phyloP scores from a whole-genome alignment of 2,797 vertebrate species.

The Gallirallus australis region DNA sequence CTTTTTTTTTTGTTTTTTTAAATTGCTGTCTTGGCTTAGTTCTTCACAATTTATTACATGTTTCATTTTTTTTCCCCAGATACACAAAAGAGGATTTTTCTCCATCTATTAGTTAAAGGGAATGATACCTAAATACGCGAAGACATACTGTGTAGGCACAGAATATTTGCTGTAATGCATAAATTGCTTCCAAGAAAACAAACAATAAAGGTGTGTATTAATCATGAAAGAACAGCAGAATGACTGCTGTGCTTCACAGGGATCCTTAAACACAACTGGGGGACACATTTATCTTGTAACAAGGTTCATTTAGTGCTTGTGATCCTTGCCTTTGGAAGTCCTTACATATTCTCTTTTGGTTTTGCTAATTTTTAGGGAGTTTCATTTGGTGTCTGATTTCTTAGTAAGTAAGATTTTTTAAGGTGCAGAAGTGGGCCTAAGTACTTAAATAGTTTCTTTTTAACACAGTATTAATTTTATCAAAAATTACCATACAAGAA shows the following conservation, averaged over 20 bases:
- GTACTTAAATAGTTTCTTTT: not conserved
- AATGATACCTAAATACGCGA: not conserved
- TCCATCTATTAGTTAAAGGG: not conserved
- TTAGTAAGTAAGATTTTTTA: not conserved
- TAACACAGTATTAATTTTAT: not conserved
- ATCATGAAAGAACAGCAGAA: not conserved
- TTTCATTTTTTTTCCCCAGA: not conserved
- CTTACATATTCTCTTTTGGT: not conserved
- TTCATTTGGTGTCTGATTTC: not conserved
- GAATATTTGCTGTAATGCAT: not conserved
- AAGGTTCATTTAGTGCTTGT: not conserved
- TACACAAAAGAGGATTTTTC: not conserved
- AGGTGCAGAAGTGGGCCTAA: not conserved
- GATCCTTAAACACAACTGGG: not conserved
- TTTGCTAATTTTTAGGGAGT: not conserved
- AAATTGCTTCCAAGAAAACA: not conserved
- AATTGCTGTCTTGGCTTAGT: not conserved
- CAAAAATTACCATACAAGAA: not conserved
- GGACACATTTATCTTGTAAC: not conserved
- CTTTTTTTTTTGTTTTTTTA: rapidly evolving
- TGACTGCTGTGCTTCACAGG: not conserved
- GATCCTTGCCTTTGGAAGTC: not conserved
- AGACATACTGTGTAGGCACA: not conserved
- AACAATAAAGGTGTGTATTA: not conserved
- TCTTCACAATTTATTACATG: not conserved